A percentile compares a stretch with the other conserved stretches of the same genome.
Evolutionary conservation across 1,140 invertebrate genomes (phyloP).

Genomic region (Halictus rubicundus): DNA sequence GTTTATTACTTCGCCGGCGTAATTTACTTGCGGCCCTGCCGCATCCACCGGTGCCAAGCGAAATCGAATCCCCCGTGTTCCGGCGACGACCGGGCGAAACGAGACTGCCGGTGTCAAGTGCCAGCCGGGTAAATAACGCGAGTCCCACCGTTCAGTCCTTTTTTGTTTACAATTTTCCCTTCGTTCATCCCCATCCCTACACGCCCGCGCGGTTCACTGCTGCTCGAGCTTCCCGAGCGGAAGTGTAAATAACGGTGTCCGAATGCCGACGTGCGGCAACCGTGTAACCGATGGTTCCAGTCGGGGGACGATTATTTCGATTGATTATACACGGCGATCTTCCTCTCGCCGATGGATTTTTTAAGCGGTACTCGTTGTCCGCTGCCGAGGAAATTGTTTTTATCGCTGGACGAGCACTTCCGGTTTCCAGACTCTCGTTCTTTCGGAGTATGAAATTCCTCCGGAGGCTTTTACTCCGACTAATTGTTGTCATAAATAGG

Average conservation of each 20-base stretch:
- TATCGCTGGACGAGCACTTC: no score
- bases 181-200: no score
- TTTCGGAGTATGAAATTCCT: no score
- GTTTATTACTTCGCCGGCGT: constrained; percentile 45
- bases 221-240: neutral
- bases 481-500: no score
- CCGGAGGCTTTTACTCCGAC: no score
- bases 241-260: neutral
- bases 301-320: neutral
- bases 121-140: constrained; percentile 28
- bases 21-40: constrained; percentile 33
- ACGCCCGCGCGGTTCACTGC: neutral
- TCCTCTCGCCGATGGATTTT: no score
- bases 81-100: constrained; percentile 11
- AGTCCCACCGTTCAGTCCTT: neutral
- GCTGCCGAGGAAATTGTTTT: no score
- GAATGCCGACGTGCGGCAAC: neutral
- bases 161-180: neutral
- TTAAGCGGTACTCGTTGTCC: no score
- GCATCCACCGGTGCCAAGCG: constrained; percentile 5
- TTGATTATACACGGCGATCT: no score
- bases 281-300: neutral
- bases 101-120: constrained; percentile 35
- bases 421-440: no score
- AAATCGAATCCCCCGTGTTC: constrained; percentile 39